Evolutionary conservation across 2,888 invertebrate species (phyloP), one percentile per base, ranked within the genome.

Genomic region (Hydraecia micacea): DNA sequence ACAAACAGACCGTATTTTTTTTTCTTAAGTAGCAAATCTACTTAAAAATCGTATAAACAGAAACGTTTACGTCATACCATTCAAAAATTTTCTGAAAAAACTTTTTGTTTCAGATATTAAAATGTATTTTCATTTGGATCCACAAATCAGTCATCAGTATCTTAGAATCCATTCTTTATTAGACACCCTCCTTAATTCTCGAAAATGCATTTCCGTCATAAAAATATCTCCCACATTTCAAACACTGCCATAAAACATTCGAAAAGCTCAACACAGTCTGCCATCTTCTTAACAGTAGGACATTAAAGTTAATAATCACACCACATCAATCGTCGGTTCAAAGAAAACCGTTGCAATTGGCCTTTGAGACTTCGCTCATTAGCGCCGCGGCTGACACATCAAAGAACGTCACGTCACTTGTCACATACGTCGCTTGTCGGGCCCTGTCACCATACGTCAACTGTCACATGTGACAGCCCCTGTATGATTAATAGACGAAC

Each of bases 401-500:
- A 95, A 94, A 95, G 95, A 85, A 89, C 86, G 88, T 85, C 87
- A 92, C 93, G 90, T 93, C 92, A 91, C 89, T 86, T 90, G 89
- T 89, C 90, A 87, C 89, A 91, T 87, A 88, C 90, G 88, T 88
- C 93, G 93, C 91, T 93, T 94, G 93, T 93, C 88, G 91, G 87
- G 84, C 86, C 87, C 92, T 93, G 93, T 94, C 93, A 92, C 89
- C 90, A 88, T 91, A 89, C 90, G 91, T 93, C 93, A 93, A 88
- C 90, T 92, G 93, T 93, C 93, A 91, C 62, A 74, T 60, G 70
- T 90, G 90, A 90, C 89, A 87, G 83, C 73, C 76, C 79, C 82
- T 73, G 91, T 91, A 93, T 95, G 95, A 95, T 95, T 94, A 94
- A 95, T 95, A 93, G 94, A 89, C 90, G 88, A 90, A 91, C 89